A percentile compares a stretch with the other conserved stretches of the same genome.
Conservation (phyloP, 2,888 invertebrate species). For the Poecilus cupreus region DNA sequence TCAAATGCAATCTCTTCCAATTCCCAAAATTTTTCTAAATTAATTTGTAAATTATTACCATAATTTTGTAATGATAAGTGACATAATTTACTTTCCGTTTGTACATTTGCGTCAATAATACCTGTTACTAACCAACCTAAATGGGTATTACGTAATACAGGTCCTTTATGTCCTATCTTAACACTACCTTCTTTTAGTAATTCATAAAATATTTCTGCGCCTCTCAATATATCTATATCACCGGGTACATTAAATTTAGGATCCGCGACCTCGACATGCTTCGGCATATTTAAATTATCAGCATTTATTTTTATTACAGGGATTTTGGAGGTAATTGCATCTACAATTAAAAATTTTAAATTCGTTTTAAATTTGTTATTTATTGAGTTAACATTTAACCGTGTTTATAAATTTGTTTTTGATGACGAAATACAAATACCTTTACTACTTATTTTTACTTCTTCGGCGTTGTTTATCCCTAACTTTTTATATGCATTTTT, state of each 20-base stretch:
- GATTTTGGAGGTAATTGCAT: background rate
- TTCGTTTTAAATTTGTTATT: background rate
- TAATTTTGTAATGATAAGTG: background rate
- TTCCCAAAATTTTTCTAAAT: constrained; percentile 58
- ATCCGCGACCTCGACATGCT: constrained; percentile 6
- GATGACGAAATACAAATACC: background rate
- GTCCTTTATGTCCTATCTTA: background rate
- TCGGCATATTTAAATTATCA: background rate
- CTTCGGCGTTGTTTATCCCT: background rate
- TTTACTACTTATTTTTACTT: background rate
- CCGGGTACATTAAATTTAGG: background rate
- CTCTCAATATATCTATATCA: constrained; percentile 32
- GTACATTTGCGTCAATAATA: background rate
- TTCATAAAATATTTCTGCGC: constrained; percentile 51
- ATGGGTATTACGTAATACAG: background rate
- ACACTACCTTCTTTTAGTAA: constrained; percentile 54
- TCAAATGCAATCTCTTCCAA: constrained; percentile 62
- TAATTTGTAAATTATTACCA: background rate
- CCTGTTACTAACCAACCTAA: constrained; percentile 61
- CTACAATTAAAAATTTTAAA: background rate
- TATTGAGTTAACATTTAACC: background rate
- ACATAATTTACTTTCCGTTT: background rate
- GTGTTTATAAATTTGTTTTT: background rate
- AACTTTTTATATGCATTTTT: background rate
- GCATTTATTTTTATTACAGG: background rate